phyloP scores from a whole-genome alignment of 1,140 invertebrate species.

The Proales similis region DNA sequence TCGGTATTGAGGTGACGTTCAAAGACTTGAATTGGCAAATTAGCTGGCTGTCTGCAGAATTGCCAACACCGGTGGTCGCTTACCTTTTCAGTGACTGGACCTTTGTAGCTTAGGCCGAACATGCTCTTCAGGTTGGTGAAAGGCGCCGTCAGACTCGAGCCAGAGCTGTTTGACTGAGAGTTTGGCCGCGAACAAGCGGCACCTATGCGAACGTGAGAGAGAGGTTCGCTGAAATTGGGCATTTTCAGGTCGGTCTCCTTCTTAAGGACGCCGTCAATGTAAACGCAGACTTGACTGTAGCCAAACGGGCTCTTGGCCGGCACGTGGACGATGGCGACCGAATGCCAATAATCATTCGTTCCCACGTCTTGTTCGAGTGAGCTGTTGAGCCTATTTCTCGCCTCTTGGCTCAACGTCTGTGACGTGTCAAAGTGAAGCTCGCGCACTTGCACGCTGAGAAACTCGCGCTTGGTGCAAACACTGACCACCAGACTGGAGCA shows the following conservation, averaged over 20 bases:
- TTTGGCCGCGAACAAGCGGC: conserved; percentile 10
- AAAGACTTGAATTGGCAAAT: no score
- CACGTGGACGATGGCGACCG: conserved; percentile 58
- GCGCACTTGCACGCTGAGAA: conserved; percentile 55
- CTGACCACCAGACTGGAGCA: conserved; percentile 57
- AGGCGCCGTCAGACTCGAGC: conserved; percentile 11
- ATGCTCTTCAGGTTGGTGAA: conserved; percentile 19
- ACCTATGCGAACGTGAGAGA: conserved; percentile 9
- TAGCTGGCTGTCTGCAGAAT: no score
- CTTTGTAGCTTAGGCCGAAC: conserved; percentile 5
- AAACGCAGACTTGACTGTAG: conserved; percentile 59
- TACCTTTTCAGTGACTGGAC: no score
- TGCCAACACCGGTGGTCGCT: no score
- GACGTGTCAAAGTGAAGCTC: conserved; percentile 51
- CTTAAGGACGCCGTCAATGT: conserved; percentile 59
- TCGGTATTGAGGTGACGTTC: conserved; percentile 5
- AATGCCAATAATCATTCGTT: conserved; percentile 60
- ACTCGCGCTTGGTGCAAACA: conserved; percentile 59
- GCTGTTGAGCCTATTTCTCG: conserved; percentile 59
- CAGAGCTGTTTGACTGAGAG: not conserved
- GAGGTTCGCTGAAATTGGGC: not conserved
- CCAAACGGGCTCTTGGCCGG: conserved; percentile 60
- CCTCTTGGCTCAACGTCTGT: not conserved
- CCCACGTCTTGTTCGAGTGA: conserved; percentile 60
- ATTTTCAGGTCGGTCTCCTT: conserved; percentile 34